These are phyloP conservation scores for Trachurus trachurus DNA, from an alignment of 2,797 vertebrate genomes.

Conservation along the genomic window DNA sequence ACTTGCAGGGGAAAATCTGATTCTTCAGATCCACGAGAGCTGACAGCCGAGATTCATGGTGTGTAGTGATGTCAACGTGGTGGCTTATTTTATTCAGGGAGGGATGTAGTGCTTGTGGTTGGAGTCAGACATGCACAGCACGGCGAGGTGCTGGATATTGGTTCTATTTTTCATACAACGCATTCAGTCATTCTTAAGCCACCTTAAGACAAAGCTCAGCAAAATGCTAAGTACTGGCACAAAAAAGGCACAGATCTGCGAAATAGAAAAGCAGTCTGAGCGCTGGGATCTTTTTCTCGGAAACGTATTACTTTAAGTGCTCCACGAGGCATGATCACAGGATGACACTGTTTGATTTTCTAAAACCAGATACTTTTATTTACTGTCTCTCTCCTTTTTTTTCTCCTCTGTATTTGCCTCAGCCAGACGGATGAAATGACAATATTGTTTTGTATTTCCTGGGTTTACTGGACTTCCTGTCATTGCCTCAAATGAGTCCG, in stretches of 20 bases:
- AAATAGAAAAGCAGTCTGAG: not conserved
- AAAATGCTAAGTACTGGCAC: slow-evolving; percentile 13
- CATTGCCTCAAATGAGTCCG: not conserved
- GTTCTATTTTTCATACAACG: slow-evolving; percentile 12
- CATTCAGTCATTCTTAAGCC: slow-evolving; percentile 9
- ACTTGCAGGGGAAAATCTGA: not conserved
- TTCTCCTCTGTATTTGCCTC: not conserved
- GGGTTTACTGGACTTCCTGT: not conserved
- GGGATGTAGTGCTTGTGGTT: not conserved
- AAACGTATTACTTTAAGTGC: slow-evolving; percentile 2
- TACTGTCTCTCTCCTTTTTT: not conserved
- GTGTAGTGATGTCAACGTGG: not conserved
- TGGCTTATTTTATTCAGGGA: not conserved
- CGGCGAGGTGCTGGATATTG: not conserved
- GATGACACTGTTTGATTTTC: not conserved
- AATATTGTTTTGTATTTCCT: not conserved
- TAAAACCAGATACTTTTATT: not conserved
- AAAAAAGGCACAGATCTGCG: not conserved
- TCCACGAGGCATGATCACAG: slow-evolving; percentile 14
- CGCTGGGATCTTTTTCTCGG: not conserved
- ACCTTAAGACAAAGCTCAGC: slow-evolving; percentile 28
- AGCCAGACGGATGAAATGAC: not conserved
- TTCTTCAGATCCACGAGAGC: not conserved
- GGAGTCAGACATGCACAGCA: not conserved
- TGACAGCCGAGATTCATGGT: not conserved